Evolutionary conservation across 2,113 vertebrate species (phyloP).

Genomic region (Opisthocomus hoazin): DNA sequence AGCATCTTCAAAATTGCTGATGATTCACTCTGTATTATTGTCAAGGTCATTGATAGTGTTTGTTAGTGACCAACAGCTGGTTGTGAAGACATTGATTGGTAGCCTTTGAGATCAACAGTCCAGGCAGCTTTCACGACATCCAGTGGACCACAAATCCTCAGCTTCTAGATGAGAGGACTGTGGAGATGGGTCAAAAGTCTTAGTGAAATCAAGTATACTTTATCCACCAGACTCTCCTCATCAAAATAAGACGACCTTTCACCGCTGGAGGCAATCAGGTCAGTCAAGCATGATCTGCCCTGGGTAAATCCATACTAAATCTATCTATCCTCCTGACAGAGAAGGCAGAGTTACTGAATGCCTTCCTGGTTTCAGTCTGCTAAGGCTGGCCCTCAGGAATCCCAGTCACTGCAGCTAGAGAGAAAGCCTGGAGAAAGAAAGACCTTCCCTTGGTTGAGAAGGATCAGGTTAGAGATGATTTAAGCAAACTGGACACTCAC

Average conservation of each 20-base stretch:
- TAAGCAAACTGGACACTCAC: too few species aligned
- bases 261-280: not conserved
- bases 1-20: not conserved
- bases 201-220: not conserved
- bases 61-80: not conserved
- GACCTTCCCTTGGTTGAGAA: too few species aligned
- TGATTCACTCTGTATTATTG: not conserved
- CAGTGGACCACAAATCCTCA: not conserved
- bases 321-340: too few species aligned
- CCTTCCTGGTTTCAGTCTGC: too few species aligned
- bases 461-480: too few species aligned
- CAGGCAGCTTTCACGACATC: not conserved
- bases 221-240: fast-evolving
- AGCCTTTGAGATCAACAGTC: not conserved
- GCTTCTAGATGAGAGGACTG: not conserved
- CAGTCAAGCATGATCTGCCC: not conserved
- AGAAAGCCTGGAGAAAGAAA: too few species aligned
- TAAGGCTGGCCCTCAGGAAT: too few species aligned
- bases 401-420: too few species aligned
- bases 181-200: not conserved
- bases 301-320: not conserved
- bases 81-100: not conserved
- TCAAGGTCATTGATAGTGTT: not conserved
- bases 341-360: too few species aligned
- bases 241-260: not conserved